Evolutionary conservation across 2,888 invertebrate genomes (phyloP), one percentile per base, ranked within the genome.

Genomic region (Leptarthrus brevirostris): DNA sequence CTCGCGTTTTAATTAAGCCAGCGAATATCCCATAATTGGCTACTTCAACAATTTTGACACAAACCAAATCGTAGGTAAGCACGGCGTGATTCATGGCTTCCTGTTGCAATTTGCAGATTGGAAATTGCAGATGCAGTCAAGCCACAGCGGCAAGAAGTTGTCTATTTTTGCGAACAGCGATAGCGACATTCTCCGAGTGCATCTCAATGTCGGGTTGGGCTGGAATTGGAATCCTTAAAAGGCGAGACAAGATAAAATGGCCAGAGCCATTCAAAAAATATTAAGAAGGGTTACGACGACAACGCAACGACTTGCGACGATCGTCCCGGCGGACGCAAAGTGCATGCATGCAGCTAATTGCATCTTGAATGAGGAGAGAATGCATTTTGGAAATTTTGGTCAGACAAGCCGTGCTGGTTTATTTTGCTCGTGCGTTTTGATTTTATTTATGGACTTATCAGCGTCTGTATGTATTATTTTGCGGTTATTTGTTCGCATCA

Each of bases 271-370:
- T 34, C 49, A 49, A 69, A 34, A 44, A 69, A 30, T 18, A 30
- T 40, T 12, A 40, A 30, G 26, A 52, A 34, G 18, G 30, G 52
- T 12, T 26, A 34, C 52, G 34, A 24, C 26, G 10, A 22, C 44
- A 16, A 30, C 16, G 47, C 1, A 6, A 5, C 6, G 12, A n/a
- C 5, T n/a, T 5, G n/a, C 16, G 47, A 16, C 16, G 20, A 20
- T 6, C 16, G 3, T 26, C 10, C 4, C 54, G 10, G 3, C 24
- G 54, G 54, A 14, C 54, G 4, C 12, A 24, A 30, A 69, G 30
- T 52, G 69, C 69, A 69, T 69, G 69, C 69, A 69, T 69, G 69
- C 69, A 69, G 69, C 69, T 52, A 69, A 69, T 49, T 69, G 69
- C 69, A 69, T 69, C 69, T 49, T 49, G 69, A 49, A 69, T 52